These are phyloP conservation scores for Talpa occidentalis DNA, from an alignment of 2,113 vertebrate genomes.

Conservation along the genomic window DNA sequence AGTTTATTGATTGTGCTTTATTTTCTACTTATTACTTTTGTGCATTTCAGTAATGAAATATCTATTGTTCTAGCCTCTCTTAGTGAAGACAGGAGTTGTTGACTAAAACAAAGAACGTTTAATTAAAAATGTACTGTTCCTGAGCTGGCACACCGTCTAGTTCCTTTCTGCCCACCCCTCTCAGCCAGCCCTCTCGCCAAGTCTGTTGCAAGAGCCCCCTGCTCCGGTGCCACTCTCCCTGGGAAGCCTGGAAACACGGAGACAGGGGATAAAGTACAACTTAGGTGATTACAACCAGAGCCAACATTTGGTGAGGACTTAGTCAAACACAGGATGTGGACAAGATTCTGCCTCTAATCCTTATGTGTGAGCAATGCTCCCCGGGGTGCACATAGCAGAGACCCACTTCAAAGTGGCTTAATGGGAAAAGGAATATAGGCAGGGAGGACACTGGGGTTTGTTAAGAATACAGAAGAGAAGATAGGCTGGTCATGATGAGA, in stretches of 20 bases:
- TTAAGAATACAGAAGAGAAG: background rate
- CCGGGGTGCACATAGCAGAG: background rate
- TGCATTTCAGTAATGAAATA: background rate
- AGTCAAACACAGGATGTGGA: background rate
- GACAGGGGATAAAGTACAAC: background rate
- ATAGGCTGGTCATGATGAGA: background rate
- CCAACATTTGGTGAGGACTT: background rate
- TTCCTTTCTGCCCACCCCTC: background rate
- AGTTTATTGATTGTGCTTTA: background rate
- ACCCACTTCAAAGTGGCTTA: background rate
- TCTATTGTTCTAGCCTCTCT: background rate
- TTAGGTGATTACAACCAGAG: background rate
- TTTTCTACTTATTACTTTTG: background rate
- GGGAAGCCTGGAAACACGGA: background rate
- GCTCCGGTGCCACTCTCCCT: too few relatives aligned
- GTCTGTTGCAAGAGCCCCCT: background rate
- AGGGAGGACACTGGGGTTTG: too few relatives aligned
- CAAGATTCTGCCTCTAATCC: background rate
- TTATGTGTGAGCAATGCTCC: background rate
- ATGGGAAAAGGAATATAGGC: background rate
- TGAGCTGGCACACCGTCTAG: background rate
- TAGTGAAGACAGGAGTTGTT: background rate
- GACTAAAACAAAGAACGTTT: background rate
- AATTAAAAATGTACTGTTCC: background rate
- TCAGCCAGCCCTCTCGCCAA: background rate